Conservation (phyloP, 2,797 vertebrate genomes). For the Chanos chanos region DNA sequence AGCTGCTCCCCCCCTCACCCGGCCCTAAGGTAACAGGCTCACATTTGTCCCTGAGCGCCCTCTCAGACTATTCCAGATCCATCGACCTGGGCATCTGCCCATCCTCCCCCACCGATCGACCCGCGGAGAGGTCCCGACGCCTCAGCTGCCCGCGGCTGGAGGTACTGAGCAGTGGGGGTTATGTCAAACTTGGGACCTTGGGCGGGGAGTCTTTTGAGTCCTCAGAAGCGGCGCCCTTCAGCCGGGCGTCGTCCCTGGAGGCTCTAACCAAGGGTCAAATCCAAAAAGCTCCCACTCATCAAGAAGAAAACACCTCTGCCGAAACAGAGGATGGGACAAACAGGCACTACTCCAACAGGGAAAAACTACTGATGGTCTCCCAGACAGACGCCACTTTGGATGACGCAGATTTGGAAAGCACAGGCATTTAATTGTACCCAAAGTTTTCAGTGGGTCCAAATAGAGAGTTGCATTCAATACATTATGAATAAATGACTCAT, state of each 20-base stretch:
- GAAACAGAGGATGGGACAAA: slow-evolving; percentile 45
- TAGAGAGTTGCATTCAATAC: slow-evolving; percentile 16
- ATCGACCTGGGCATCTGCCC: slow-evolving; percentile 46
- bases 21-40: slow-evolving; percentile 51
- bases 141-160: slow-evolving; percentile 67
- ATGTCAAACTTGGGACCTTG: slow-evolving; percentile 71
- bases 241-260: slow-evolving; percentile 59
- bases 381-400: slow-evolving; percentile 65
- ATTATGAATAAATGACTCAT: slow-evolving; percentile 10
- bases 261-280: slow-evolving; percentile 30
- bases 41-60: slow-evolving; percentile 53
- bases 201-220: slow-evolving; percentile 76
- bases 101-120: slow-evolving; percentile 24
- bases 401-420: slow-evolving; percentile 64
- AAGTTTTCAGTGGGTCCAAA: not conserved
- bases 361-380: slow-evolving; percentile 81
- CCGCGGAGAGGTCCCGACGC: slow-evolving; percentile 40
- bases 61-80: slow-evolving; percentile 59
- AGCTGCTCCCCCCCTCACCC: slow-evolving; percentile 51
- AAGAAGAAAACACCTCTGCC: slow-evolving; percentile 36
- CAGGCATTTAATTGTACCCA: slow-evolving; percentile 42
- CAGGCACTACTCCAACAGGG: slow-evolving; percentile 78
- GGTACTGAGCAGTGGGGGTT: slow-evolving; percentile 73
- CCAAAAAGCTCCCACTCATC: slow-evolving; percentile 7
- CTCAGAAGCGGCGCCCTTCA: slow-evolving; percentile 56